Evolutionary conservation across 2,113 vertebrate genomes (phyloP).

Genomic region (Theristicus caerulescens): DNA sequence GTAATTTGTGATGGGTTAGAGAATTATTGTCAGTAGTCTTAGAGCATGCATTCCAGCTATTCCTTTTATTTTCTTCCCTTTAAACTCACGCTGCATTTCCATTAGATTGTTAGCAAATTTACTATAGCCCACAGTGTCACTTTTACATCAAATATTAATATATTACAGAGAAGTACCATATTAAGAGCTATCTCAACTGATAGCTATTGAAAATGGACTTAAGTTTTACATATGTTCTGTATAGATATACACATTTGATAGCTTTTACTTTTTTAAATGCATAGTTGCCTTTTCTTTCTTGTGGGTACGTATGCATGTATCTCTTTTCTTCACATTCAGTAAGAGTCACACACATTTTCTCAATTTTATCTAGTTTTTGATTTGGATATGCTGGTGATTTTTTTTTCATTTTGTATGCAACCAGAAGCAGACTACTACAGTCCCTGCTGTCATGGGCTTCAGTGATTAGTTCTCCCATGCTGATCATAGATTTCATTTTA

Average conservation of each 20-base stretch:
- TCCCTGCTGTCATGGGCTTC: neutral
- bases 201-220: conserved; percentile 32
- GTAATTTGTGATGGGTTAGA: conserved; percentile 84
- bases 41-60: conserved; percentile 47
- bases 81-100: conserved; percentile 47
- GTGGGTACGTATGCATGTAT: neutral
- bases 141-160: conserved; percentile 63
- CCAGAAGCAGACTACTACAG: neutral
- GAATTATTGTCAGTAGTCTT: conserved; percentile 63
- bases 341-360: neutral
- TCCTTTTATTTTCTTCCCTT: conserved; percentile 63
- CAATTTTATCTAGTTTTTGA: neutral
- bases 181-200: neutral
- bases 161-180: neutral
- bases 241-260: neutral
- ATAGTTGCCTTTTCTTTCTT: neutral
- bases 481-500: neutral
- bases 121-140: conserved; percentile 15
- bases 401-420: neutral
- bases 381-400: neutral
- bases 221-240: neutral
- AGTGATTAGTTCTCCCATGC: neutral
- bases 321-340: neutral
- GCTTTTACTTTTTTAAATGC: neutral
- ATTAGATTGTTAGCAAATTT: conserved; percentile 42